A percentile compares a stretch with the other conserved stretches of the same genome.
Evolutionary conservation across 2,797 vertebrate genomes (phyloP).

Genomic region (Monodelphis domestica): DNA sequence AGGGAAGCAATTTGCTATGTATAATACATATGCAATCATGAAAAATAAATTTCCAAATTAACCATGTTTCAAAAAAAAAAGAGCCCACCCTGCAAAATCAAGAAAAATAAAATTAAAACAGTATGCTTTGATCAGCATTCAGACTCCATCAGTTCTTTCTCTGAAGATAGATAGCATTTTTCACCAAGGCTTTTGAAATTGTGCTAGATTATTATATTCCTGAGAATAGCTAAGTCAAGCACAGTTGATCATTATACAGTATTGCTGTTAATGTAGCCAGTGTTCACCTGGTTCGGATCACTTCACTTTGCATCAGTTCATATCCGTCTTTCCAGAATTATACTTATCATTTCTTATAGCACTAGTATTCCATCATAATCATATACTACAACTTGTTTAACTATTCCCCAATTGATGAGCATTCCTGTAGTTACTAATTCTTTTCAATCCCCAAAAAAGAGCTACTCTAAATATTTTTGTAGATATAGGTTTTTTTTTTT

Average conservation of each 20-base stretch:
- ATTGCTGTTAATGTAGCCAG: not conserved
- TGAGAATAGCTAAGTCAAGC: not conserved
- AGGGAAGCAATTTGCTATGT: not conserved
- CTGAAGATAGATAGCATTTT: not conserved
- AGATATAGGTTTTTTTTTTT: not conserved
- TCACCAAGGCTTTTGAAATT: not conserved
- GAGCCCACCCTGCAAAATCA: not conserved
- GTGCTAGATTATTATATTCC: not conserved
- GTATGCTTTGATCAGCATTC: not conserved
- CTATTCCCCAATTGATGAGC: not conserved
- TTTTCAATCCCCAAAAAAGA: not conserved
- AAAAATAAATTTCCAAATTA: not conserved
- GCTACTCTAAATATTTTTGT: not conserved
- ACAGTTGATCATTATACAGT: not conserved
- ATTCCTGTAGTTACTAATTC: not conserved
- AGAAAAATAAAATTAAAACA: not conserved
- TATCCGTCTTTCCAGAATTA: not conserved
- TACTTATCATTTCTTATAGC: not conserved
- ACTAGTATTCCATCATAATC: not conserved
- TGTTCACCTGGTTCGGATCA: not conserved
- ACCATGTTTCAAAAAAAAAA: not conserved
- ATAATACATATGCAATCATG: not conserved
- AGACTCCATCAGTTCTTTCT: not conserved
- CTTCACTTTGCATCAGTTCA: not conserved
- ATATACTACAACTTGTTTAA: not conserved